Percentiles rank a stretch among this genome's conserved stretches.
These are phyloP conservation scores for Labeo calbasu DNA, from an alignment of 2,797 vertebrate species.

Conservation along the genomic window DNA sequence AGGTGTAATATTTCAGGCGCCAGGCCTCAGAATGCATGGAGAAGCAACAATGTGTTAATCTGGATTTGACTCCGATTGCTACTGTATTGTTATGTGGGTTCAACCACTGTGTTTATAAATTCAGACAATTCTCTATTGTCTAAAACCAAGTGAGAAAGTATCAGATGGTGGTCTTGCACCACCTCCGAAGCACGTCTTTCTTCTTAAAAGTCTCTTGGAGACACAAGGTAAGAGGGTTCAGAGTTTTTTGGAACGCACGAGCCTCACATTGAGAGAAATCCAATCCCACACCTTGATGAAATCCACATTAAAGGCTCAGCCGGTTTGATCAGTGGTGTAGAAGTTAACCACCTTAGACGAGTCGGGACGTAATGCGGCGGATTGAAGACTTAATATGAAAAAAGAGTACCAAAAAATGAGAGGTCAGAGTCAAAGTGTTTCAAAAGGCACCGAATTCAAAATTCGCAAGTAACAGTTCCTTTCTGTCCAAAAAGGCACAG, in stretches of 20 bases:
- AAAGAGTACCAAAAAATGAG: not conserved
- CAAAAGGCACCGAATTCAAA: not conserved
- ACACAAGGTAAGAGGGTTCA: slow-evolving; percentile 63
- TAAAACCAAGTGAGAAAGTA: slow-evolving; percentile 14
- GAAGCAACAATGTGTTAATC: slow-evolving; percentile 26
- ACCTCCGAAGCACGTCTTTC: not conserved
- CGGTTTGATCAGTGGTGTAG: slow-evolving; percentile 71
- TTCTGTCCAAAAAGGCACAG: slow-evolving; percentile 54
- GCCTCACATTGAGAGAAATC: slow-evolving; percentile 62
- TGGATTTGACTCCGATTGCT: slow-evolving; percentile 14
- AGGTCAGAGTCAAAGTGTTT: slow-evolving; percentile 4
- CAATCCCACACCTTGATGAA: slow-evolving; percentile 62
- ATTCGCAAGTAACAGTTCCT: slow-evolving; percentile 40
- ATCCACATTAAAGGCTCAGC: slow-evolving; percentile 70
- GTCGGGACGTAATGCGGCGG: slow-evolving; percentile 56
- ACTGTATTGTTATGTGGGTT: slow-evolving; percentile 21
- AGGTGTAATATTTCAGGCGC: slow-evolving; percentile 65
- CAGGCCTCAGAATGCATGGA: slow-evolving; percentile 1
- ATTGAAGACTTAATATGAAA: slow-evolving; percentile 50
- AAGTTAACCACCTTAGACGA: slow-evolving; percentile 53
- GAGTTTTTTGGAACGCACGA: slow-evolving; percentile 55
- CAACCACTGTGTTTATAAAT: slow-evolving; percentile 26
- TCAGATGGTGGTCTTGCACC: slow-evolving; percentile 19
- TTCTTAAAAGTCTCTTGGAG: slow-evolving; percentile 17
- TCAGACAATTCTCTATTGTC: slow-evolving; percentile 14